Base-by-base conservation (phyloP, 2,888 invertebrate genomes). In the Cyaniris semiargus region DNA sequence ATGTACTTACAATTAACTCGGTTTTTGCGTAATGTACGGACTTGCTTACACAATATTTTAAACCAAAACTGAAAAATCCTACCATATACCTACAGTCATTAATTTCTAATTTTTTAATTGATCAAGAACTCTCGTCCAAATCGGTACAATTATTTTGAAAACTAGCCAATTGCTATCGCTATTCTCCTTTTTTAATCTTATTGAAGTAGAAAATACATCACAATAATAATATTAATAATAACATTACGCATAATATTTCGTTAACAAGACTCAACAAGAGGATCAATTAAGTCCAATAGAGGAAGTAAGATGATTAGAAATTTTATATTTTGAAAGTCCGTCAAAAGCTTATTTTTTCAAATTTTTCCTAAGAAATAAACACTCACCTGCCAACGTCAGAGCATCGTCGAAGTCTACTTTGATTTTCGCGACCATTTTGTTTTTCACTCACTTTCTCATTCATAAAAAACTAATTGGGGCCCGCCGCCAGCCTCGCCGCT, bases 371-470 rank as follows among this genome's bases (percentile, higher is more conserved):
- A 27, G 6, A 6, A 66, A 66, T 3, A 66, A 27, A 7, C 31
- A 60, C 80, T 72, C 18, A 81, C 80, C 80, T 6, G 80, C 79
- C 78, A 76, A 76, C 8, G 75, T 78, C 70, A 81, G 31, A 56
- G 80, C 80, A 31, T 81, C 80, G 75, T 81, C 80, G 58, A 80
- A 81, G 18, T 70, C 71, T 31, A 78, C 77, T 15, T 76, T 60
- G 56, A 75, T 23, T 78, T 81, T 81, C 4, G 70, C 77, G 44
- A 78, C 78, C 80, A 81, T 81, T 78, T 78, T 76, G 27, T 38
- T 48, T 74, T 76, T 44, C 60, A 31, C 75, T 70, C 23, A 71
- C 56, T 21, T 0, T 15, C 27, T 23, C n/a, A n/a, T 70, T 27
- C 18, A 60, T 27, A 5, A 27, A 66, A 23, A 74, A 74, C 44